Evolutionary conservation across 2,113 vertebrate genomes (phyloP), one percentile per base, ranked within the genome.

Genomic region (Neomonachus schauinslandi): DNA sequence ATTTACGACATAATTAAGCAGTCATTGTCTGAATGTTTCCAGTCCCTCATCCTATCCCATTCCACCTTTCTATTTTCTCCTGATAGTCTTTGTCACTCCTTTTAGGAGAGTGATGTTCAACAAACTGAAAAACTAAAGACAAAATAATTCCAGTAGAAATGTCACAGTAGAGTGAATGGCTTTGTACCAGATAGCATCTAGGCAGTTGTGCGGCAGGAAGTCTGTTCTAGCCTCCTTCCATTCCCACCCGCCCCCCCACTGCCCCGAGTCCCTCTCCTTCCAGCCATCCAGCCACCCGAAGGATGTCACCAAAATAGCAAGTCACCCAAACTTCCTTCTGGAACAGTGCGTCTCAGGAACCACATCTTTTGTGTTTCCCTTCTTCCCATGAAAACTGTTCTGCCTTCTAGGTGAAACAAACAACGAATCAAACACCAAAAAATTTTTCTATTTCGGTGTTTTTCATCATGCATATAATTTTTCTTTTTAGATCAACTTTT

Each of bases 1-100:
- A 89, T 82, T 96, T 95, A 91, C 65, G 67, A 82, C 53, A 31
- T 93, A 95, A 94, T 89, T 72, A 93, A 82, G 39, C 86, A 72
- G 36, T 89, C 57, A 42, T 36, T 53, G 31, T 61, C 84, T 83
- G 85, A 93, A 80, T 63, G 74, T 83, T 88, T 94, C 84, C 0
- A 5, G 36, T n/a, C 31, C 26, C 33, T 85, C 31, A 28, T 22
- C 55, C 57, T 49, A 79, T 36, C 55, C 57, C 12, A 59, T 11
- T 59, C 24, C 6, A 67, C 24, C 26, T 90, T 84, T 92, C 79
- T 31, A 51, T 59, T 72, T 85, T 81, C 67, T 94, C 31, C 82
- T 53, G 42, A 92, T 26, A 46, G 67, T 63, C 89, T 76, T 83
- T 79, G 63, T 96, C 39, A 11, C 2, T 85, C 33, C 24, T n/a